Evolutionary conservation across 2,888 invertebrate genomes (phyloP), one percentile per base, ranked within the genome.

Genomic region (Eristalinus aeneus): DNA sequence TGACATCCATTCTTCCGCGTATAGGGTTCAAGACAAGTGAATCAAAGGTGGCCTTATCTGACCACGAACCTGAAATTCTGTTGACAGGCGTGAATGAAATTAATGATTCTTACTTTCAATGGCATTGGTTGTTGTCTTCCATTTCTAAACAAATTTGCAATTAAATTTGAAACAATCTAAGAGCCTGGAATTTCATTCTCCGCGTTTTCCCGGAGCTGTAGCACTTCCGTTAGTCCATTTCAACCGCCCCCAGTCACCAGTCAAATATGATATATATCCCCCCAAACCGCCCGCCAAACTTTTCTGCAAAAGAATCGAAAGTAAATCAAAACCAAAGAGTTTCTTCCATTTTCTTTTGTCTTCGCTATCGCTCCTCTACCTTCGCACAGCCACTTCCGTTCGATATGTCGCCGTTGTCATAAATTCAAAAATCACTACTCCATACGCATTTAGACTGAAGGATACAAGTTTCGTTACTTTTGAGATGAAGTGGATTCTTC

Each of bases 401-500:
- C 85, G 58, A 79, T 80, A 31, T n/a, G 67, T 27, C 27, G 27
- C 5, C 27, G 46, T 54, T 16, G 63, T 87, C 87, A 87, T 87
- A 87, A 87, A 87, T 87, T 83, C 75, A 78, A 83, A 87, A 87
- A 87, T 87, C 87, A 83, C 69, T 54, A 60, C 64, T 82, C 54
- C 71, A 74, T 63, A 67, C 61, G 77, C 77, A 81, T 73, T 71
- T 58, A 58, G 63, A 67, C 16, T 11, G 39, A 68, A 63, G 58
- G 54, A 69, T 74, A 82, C 61, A 82, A 74, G 86, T 78, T 74
- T 36, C 73, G 81, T 60, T 75, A 63, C 73, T 73, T 60, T 56
- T 46, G 34, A 10, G 65, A 63, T 46, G 46, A 65, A 90, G 89
- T 90, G 90, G 90, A 89, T 90, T 91, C 91, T 91, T 91, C 91